phyloP scores from a whole-genome alignment of 2,113 vertebrate species.

The Ornithorhynchus anatinus region DNA sequence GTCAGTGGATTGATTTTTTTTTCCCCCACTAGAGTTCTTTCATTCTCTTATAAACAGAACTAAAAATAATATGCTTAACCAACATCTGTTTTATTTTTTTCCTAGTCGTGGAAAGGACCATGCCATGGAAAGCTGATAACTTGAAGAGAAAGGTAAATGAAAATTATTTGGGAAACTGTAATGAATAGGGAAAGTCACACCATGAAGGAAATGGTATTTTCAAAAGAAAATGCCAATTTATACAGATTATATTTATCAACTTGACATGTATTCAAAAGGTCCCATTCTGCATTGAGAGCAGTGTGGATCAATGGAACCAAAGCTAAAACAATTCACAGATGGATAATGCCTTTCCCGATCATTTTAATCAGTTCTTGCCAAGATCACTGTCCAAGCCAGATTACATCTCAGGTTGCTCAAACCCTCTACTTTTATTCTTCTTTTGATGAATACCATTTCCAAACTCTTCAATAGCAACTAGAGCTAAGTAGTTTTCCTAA shows the following conservation, averaged over 20 bases:
- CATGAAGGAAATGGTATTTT: background rate
- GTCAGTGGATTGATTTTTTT: too few relatives aligned
- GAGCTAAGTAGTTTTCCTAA: background rate
- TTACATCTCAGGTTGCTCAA: background rate
- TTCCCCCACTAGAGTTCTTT: too few relatives aligned
- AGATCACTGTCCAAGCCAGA: background rate
- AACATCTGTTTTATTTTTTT: background rate
- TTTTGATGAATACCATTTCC: background rate
- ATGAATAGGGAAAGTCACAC: background rate
- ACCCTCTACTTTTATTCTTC: background rate
- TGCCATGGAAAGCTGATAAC: background rate
- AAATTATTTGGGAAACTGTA: background rate
- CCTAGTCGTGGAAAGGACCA: background rate
- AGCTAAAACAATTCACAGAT: background rate
- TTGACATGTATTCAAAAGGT: background rate
- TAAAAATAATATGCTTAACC: too few relatives aligned
- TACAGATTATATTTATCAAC: background rate
- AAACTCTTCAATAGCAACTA: background rate
- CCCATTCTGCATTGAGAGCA: background rate
- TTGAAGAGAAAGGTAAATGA: background rate
- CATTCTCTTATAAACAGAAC: too few relatives aligned
- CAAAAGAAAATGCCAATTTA: background rate
- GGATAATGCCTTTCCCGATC: constrained; percentile 6
- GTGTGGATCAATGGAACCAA: background rate
- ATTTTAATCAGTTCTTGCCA: background rate